These are phyloP conservation scores for Oxytorus armatus DNA, from an alignment of 2,888 invertebrate species.

Conservation along the genomic window DNA sequence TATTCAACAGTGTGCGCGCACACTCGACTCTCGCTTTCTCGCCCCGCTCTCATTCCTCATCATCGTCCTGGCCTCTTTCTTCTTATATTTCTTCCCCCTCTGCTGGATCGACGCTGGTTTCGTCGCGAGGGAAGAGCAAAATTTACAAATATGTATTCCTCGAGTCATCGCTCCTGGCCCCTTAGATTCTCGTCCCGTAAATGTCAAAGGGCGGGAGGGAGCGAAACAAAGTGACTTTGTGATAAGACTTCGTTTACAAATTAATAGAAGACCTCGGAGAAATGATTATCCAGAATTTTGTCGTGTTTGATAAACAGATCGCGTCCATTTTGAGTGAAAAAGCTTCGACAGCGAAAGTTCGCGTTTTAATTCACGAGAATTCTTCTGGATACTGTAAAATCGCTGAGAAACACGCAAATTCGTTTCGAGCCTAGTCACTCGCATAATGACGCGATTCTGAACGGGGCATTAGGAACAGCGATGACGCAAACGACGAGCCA, in stretches of 20 bases:
- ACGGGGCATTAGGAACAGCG: slow-evolving; percentile 25
- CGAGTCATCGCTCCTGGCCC: slow-evolving; percentile 13
- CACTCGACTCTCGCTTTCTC: slow-evolving; percentile 70
- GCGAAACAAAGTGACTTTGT: slow-evolving; percentile 17
- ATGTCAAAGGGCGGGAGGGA: slow-evolving; percentile 37
- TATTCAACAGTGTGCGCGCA: slow-evolving; percentile 76
- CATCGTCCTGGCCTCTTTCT: slow-evolving; percentile 33
- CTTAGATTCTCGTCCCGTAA: slow-evolving; percentile 13
- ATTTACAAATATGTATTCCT: slow-evolving; percentile 57
- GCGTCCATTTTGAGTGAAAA: too few species aligned
- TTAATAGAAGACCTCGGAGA: slow-evolving; percentile 30
- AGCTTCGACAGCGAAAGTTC: background rate
- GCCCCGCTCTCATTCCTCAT: slow-evolving; percentile 42
- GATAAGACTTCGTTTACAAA: slow-evolving; percentile 30
- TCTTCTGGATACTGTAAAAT: background rate
- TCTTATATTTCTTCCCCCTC: slow-evolving; percentile 29
- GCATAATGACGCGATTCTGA: slow-evolving; percentile 48
- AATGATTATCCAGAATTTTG: slow-evolving; percentile 46
- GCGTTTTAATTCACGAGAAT: background rate
- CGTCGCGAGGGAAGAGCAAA: slow-evolving; percentile 41
- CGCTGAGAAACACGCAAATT: background rate
- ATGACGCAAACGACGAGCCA: slow-evolving; percentile 32
- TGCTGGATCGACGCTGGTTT: slow-evolving; percentile 42
- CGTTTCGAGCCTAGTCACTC: slow-evolving; percentile 23
- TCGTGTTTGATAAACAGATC: too few species aligned